phyloP scores from a whole-genome alignment of 2,797 vertebrate genomes.

The Amblyraja radiata region DNA sequence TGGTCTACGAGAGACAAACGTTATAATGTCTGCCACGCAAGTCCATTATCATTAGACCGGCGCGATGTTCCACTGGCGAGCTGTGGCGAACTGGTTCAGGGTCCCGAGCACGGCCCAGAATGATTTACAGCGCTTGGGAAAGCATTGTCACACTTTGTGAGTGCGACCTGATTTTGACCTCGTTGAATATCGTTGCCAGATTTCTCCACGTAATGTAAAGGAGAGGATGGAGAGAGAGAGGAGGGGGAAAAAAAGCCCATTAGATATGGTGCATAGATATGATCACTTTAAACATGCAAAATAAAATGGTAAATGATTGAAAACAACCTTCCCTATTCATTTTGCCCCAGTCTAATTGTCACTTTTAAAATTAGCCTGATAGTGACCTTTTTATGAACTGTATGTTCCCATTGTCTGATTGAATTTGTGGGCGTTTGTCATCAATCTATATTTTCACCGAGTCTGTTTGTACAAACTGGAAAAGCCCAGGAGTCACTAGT shows the following conservation, averaged over 20 bases:
- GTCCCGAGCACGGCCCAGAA: constrained; percentile 44
- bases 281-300: constrained; percentile 53
- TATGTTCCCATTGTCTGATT: constrained; percentile 23
- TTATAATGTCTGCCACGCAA: constrained; percentile 32
- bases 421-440: constrained; percentile 25
- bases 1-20: constrained; percentile 27
- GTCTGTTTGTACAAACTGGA: neutral
- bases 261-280: constrained; percentile 53
- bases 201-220: constrained; percentile 72
- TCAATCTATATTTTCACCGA: constrained; percentile 32
- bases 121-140: constrained; percentile 66
- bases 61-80: constrained; percentile 42
- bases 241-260: constrained; percentile 47
- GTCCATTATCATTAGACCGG: constrained; percentile 38
- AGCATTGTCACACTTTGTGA: constrained; percentile 61
- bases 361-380: constrained; percentile 35
- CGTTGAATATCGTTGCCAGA: constrained; percentile 57
- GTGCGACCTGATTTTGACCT: constrained; percentile 73
- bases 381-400: constrained; percentile 36
- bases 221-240: constrained; percentile 51
- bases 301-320: constrained; percentile 37
- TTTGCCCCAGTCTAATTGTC: constrained; percentile 36
- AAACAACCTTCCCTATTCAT: constrained; percentile 37
- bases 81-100: constrained; percentile 43
- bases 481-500: neutral